phyloP scores from a whole-genome alignment of 2,888 invertebrate genomes.

The Eledona agricola region DNA sequence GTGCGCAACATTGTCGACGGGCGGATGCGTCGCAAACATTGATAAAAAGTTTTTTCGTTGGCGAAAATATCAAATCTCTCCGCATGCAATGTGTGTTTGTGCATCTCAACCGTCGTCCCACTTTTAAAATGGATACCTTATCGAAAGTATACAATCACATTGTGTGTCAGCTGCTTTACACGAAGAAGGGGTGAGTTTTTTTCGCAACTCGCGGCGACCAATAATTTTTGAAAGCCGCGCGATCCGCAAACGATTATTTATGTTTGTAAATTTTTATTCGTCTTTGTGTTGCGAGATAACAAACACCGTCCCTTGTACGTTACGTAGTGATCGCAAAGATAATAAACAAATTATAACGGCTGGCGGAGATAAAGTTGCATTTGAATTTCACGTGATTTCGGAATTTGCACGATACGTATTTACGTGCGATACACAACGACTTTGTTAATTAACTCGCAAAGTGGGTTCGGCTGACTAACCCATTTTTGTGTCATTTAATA shows the following conservation, averaged over 20 bases:
- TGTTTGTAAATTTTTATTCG: not conserved
- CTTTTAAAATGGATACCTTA: slow-evolving; percentile 41
- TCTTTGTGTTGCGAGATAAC: not conserved
- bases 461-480: too few relatives aligned
- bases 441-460: too few relatives aligned
- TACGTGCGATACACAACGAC: too few relatives aligned
- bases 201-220: not conserved
- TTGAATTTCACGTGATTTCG: not conserved
- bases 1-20: slow-evolving; percentile 15
- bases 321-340: slow-evolving; percentile 7
- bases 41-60: slow-evolving; percentile 8
- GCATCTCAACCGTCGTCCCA: slow-evolving; percentile 1
- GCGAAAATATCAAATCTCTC: slow-evolving; percentile 9
- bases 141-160: slow-evolving; percentile 44
- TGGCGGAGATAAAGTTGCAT: slow-evolving; percentile 2
- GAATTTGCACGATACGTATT: not conserved
- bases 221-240: not conserved
- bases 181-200: slow-evolving; percentile 39
- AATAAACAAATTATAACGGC: slow-evolving; percentile 13
- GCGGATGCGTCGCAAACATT: slow-evolving; percentile 16
- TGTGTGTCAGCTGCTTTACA: slow-evolving; percentile 42
- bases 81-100: slow-evolving; percentile 12
- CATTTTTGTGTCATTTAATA: too few relatives aligned
- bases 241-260: not conserved
- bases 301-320: slow-evolving; percentile 3